phyloP scores from a whole-genome alignment of 2,888 invertebrate genomes.

The Caenorhabditis sinica region DNA sequence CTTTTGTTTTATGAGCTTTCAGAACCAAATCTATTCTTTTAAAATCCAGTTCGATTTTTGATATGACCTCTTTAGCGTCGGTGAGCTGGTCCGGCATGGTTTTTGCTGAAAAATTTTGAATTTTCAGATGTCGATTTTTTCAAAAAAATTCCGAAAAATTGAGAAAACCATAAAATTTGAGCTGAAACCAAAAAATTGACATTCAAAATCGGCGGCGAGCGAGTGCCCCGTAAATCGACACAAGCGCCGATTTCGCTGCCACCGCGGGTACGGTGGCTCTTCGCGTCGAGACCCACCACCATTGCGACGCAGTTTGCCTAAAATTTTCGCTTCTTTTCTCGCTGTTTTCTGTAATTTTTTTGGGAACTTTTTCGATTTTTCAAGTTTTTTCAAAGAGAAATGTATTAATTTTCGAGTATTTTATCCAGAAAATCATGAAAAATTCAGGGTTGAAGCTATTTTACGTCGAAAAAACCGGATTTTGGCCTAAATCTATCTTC shows the following conservation, averaged over 20 bases:
- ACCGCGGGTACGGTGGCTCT: background rate
- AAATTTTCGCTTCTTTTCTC: conserved; percentile 52
- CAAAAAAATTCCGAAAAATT: background rate
- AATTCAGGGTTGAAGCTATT: background rate
- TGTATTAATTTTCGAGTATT: background rate
- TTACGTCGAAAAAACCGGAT: background rate
- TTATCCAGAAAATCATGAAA: background rate
- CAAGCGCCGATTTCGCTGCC: conserved; percentile 46
- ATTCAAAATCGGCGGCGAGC: conserved; percentile 7
- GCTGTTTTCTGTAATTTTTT: conserved; percentile 55
- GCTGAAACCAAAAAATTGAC: background rate
- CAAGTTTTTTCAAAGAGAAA: background rate
- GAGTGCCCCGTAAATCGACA: conserved; percentile 61
- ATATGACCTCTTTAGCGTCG: background rate
- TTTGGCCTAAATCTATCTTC: conserved; percentile 36
- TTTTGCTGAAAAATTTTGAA: background rate
- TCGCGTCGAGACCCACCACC: conserved; percentile 59
- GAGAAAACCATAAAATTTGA: too few species aligned
- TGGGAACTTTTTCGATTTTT: conserved; percentile 42
- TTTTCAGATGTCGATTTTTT: background rate
- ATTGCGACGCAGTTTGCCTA: conserved; percentile 57
- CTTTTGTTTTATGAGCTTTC: conserved; percentile 2
- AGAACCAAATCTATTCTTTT: conserved; percentile 39
- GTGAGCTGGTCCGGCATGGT: background rate
- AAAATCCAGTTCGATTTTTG: conserved; percentile 11